These are phyloP conservation scores for Barnardius zonarius DNA, from an alignment of 2,113 vertebrate species.

Conservation along the genomic window DNA sequence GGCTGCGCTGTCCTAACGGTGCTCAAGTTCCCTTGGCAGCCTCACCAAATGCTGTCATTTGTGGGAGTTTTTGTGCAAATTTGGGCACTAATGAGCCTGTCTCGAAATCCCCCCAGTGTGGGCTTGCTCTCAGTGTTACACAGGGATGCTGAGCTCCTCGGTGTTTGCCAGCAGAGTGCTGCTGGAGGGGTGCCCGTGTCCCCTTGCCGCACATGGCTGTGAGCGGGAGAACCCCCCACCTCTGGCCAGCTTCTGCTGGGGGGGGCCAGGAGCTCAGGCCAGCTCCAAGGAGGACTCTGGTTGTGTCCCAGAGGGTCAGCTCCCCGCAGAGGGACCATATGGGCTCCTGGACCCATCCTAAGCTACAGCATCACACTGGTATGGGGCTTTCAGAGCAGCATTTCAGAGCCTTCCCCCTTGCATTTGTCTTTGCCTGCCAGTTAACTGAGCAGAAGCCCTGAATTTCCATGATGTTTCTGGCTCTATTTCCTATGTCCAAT, in stretches of 20 bases:
- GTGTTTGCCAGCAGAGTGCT: fast-evolving
- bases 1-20: fast-evolving
- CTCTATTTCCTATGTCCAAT: not conserved
- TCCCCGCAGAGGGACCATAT: fast-evolving
- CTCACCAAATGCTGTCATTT: not conserved
- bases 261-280: not conserved
- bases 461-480: not conserved
- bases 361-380: too few relatives aligned
- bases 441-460: not conserved
- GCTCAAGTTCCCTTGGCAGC: not conserved
- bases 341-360: not conserved
- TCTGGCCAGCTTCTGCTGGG: too few relatives aligned
- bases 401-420: not conserved
- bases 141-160: fast-evolving
- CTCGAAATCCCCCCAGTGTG: not conserved
- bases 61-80: not conserved
- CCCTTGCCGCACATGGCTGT: fast-evolving
- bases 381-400: not conserved
- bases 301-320: fast-evolving
- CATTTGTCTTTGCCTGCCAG: not conserved
- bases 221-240: fast-evolving
- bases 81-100: not conserved
- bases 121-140: fast-evolving
- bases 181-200: not conserved
- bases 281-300: not conserved